A percentile compares a stretch with the other conserved stretches of the same genome.
phyloP scores from a whole-genome alignment of 2,888 invertebrate species.

The Heliothis peltigera region DNA sequence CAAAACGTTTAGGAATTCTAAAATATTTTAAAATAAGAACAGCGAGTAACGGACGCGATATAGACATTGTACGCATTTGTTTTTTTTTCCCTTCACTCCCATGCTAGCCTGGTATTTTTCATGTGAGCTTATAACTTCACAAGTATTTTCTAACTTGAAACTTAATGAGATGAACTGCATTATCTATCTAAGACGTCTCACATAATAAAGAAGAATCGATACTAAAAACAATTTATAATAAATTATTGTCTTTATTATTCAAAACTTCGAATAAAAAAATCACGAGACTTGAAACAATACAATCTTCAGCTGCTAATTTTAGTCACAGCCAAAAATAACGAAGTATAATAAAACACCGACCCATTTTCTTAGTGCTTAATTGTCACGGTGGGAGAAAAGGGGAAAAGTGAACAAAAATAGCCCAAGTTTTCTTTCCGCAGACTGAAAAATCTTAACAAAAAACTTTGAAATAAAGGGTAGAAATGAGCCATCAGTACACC shows the following conservation, averaged over 20 bases:
- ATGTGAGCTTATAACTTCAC: constrained; percentile 10
- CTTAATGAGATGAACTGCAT: background rate
- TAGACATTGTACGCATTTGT: constrained; percentile 20
- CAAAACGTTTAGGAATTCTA: background rate
- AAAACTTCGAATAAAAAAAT: constrained; percentile 23
- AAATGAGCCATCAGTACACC: constrained; percentile 80
- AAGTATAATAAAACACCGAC: constrained; percentile 58
- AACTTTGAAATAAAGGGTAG: constrained; percentile 77
- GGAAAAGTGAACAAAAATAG: constrained; percentile 56
- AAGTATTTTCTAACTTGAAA: constrained; percentile 13
- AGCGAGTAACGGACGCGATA: constrained; percentile 6
- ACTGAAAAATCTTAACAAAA: constrained; percentile 71
- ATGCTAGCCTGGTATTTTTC: constrained; percentile 29
- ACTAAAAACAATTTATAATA: no score
- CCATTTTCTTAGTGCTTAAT: constrained; percentile 64
- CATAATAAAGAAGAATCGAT: background rate
- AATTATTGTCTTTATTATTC: background rate
- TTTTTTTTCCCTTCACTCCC: constrained; percentile 8
- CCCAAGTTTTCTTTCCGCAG: constrained; percentile 63
- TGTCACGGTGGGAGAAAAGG: constrained; percentile 57
- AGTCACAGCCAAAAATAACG: constrained; percentile 50
- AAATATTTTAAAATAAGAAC: constrained; percentile 9
- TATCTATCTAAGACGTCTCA: background rate
- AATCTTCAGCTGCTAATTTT: constrained; percentile 59
- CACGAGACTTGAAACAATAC: no score